Evolutionary conservation across 64 coral and sea anemone species (phyloP).

Genomic region (Dendrophyllia cribrosa): DNA sequence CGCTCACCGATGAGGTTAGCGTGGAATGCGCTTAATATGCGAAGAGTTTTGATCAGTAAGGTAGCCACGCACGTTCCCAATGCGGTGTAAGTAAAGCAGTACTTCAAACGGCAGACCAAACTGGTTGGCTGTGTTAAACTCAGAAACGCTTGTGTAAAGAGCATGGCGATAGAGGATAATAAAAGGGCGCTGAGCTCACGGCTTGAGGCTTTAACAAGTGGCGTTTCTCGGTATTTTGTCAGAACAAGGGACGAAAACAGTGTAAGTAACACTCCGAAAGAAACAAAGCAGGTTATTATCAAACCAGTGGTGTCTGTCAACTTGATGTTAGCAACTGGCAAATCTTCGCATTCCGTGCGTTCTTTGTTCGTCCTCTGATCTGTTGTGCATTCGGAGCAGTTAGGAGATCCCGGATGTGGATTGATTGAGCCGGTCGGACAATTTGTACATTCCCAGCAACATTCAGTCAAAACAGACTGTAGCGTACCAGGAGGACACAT

Average conservation of each 20-base stretch:
- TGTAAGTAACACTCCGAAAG: constrained; percentile 9
- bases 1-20: neutral
- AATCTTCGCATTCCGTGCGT: constrained; percentile 47
- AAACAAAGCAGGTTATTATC: neutral
- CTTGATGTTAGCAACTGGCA: constrained; percentile 52
- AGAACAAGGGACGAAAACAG: constrained; percentile 8
- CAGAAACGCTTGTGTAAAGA: constrained; percentile 40
- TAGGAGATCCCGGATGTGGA: neutral
- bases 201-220: constrained; percentile 60
- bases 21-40: constrained; percentile 58
- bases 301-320: constrained; percentile 23
- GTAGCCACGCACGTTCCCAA: constrained; percentile 36
- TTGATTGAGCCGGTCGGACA: constrained; percentile 49
- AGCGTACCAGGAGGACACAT: constrained; percentile 32
- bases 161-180: constrained; percentile 9
- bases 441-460: constrained; percentile 60
- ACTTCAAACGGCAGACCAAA: constrained; percentile 15
- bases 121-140: constrained; percentile 15
- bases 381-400: constrained; percentile 43
- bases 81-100: constrained; percentile 14
- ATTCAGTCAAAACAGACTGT: constrained; percentile 48
- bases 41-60: constrained; percentile 53
- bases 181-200: constrained; percentile 55
- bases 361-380: constrained; percentile 39
- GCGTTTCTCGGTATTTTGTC: constrained; percentile 10